phyloP scores from a whole-genome alignment of 2,888 invertebrate genomes.

The Helleia helle region DNA sequence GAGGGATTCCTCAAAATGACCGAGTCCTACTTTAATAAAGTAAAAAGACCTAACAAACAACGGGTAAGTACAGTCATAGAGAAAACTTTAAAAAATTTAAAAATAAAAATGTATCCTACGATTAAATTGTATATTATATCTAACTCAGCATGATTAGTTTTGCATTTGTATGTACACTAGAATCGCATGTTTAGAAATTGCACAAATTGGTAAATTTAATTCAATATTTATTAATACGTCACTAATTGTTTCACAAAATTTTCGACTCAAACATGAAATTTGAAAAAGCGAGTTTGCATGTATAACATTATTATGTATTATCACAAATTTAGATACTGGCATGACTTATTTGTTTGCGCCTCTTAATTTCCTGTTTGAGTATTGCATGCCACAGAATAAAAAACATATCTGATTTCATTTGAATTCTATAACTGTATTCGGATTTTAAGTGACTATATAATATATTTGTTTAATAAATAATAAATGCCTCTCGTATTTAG shows the following conservation, averaged over 20 bases:
- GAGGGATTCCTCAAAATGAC: constrained; percentile 87
- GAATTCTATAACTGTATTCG: background rate
- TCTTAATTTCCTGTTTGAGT: constrained; percentile 61
- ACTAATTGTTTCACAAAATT: constrained; percentile 12
- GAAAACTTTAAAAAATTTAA: background rate
- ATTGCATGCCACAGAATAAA: constrained; percentile 36
- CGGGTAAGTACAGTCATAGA: constrained; percentile 75
- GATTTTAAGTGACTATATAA: background rate
- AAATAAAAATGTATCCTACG: background rate
- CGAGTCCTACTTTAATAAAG: constrained; percentile 91
- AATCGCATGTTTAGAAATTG: constrained; percentile 41
- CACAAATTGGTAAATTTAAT: constrained; percentile 12
- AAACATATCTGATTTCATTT: constrained; percentile 3
- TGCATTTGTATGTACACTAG: constrained; percentile 37
- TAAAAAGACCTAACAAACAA: constrained; percentile 85
- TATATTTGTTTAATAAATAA: background rate
- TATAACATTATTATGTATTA: background rate
- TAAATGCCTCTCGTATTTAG: constrained; percentile 39
- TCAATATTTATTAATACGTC: constrained; percentile 22
- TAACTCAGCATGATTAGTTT: constrained; percentile 24
- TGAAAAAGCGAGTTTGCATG: constrained; percentile 19
- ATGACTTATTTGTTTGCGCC: constrained; percentile 1
- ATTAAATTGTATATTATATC: background rate
- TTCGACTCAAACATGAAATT: constrained; percentile 57
- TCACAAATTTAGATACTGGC: constrained; percentile 1